Percentiles rank a stretch among this genome's conserved stretches.
phyloP scores from a whole-genome alignment of 2,797 vertebrate genomes.

The Gymnothorax reevesii region DNA sequence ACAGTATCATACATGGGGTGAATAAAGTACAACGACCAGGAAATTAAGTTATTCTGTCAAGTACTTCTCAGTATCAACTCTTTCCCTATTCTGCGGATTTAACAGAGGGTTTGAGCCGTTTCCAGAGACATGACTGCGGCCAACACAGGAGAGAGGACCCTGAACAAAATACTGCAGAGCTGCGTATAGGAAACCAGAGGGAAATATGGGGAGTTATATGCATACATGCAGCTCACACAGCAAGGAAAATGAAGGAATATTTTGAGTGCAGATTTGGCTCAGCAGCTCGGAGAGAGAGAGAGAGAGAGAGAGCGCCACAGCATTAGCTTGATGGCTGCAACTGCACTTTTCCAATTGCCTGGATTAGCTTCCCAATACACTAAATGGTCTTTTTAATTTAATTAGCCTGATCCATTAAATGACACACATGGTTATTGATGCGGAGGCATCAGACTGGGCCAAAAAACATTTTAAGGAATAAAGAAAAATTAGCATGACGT shows the following conservation, averaged over 20 bases:
- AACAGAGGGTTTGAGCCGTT: too few species aligned
- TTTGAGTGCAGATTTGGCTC: background rate
- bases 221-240: background rate
- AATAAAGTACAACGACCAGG: too few species aligned
- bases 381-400: slow-evolving; percentile 74
- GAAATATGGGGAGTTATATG: background rate
- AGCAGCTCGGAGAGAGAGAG: slow-evolving; percentile 29
- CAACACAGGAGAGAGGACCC: too few species aligned
- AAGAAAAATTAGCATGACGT: background rate
- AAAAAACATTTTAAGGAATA: slow-evolving; percentile 55
- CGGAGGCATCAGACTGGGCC: slow-evolving; percentile 44
- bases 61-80: too few species aligned
- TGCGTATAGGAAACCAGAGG: background rate
- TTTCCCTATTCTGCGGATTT: too few species aligned
- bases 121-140: too few species aligned
- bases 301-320: slow-evolving; percentile 44
- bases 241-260: background rate
- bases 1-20: too few species aligned
- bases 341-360: slow-evolving; percentile 57
- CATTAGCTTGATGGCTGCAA: slow-evolving; percentile 35
- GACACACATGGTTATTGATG: slow-evolving; percentile 62
- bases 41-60: too few species aligned
- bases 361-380: slow-evolving; percentile 62
- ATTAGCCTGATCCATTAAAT: slow-evolving; percentile 69
- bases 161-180: background rate